A percentile compares a stretch with the other conserved stretches of the same genome.
Conservation (phyloP, 2,888 invertebrate species). For the Latheticus oryzae region DNA sequence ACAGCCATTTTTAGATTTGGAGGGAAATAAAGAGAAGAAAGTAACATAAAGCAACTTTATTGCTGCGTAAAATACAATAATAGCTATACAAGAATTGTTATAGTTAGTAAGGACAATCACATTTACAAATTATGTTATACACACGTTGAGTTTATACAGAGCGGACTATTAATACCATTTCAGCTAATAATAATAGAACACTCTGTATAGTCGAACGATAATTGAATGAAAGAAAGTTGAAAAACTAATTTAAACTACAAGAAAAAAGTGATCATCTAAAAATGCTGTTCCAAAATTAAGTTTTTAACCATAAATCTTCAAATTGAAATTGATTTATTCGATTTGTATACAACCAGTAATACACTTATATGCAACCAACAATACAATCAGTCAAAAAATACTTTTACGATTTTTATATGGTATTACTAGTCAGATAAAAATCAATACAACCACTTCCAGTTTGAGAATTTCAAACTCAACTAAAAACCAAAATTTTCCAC, state of each 20-base stretch:
- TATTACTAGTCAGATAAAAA: no score
- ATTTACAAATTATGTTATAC: constrained; percentile 47
- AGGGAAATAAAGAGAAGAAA: constrained; percentile 51
- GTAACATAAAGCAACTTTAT: constrained; percentile 65
- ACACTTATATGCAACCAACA: no score
- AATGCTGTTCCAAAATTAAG: constrained; percentile 60
- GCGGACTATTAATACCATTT: no score
- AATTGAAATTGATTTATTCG: no score
- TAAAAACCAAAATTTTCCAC: constrained; percentile 3
- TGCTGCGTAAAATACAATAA: constrained; percentile 62
- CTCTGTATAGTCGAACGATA: no score
- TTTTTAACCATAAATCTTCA: neutral
- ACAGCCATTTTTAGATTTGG: constrained; percentile 64
- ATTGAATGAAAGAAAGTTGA: no score
- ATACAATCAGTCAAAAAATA: neutral
- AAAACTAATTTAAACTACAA: no score
- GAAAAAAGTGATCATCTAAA: constrained; percentile 54
- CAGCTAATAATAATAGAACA: neutral
- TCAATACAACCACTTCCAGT: no score
- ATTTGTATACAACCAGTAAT: no score
- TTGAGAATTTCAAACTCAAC: no score
- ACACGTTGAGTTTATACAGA: constrained; percentile 14
- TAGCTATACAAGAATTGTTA: constrained; percentile 56
- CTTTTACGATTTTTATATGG: no score
- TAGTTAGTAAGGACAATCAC: constrained; percentile 54